Conservation (phyloP, 2,797 vertebrate species). For the Gambelia wislizenii region DNA sequence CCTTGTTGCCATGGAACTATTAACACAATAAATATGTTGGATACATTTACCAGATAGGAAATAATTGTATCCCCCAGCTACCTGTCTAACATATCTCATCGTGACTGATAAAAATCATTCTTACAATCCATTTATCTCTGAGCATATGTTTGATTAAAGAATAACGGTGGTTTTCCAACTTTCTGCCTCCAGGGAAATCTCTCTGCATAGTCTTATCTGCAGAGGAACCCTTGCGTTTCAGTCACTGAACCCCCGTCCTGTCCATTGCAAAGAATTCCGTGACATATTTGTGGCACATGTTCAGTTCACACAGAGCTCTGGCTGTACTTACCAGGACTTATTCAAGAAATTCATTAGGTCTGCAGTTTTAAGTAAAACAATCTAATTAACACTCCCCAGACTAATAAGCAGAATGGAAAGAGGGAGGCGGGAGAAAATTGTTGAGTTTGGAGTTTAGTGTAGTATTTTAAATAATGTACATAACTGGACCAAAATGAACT, state of each 20-base stretch:
- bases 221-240: neutral
- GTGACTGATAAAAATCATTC: slow-evolving; percentile 42
- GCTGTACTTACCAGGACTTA: neutral
- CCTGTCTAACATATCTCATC: slow-evolving; percentile 41
- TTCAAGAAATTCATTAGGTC: neutral
- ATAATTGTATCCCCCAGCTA: slow-evolving; percentile 53
- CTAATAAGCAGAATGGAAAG: neutral
- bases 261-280: slow-evolving; percentile 9
- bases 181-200: slow-evolving; percentile 36
- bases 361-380: neutral
- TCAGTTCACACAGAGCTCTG: neutral
- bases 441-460: neutral
- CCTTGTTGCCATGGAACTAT: slow-evolving; percentile 47
- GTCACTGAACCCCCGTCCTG: neutral
- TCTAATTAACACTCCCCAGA: neutral
- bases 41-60: slow-evolving; percentile 48
- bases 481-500: neutral
- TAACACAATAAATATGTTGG: slow-evolving; percentile 59
- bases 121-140: slow-evolving; percentile 42
- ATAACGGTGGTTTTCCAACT: slow-evolving; percentile 38
- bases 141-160: slow-evolving; percentile 56
- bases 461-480: neutral
- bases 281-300: neutral
- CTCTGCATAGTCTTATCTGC: slow-evolving; percentile 6
- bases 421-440: neutral